phyloP scores from a whole-genome alignment of 2,797 vertebrate genomes.

The Malurus splendens region DNA sequence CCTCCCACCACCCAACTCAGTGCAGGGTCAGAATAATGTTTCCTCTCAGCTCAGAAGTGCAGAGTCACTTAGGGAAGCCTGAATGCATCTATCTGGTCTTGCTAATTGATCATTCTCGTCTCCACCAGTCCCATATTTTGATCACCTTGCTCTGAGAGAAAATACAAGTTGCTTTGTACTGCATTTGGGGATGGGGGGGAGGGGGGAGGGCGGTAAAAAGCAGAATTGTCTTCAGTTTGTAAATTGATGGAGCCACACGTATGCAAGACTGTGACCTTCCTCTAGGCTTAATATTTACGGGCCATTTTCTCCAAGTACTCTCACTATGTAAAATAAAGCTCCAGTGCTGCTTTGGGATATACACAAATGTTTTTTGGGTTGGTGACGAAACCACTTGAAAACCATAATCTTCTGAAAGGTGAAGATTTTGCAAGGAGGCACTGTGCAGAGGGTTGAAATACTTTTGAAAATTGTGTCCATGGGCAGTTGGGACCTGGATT shows the following conservation, averaged over 20 bases:
- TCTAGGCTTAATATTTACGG: background rate
- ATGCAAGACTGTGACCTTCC: background rate
- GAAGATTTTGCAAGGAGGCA: background rate
- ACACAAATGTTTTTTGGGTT: background rate
- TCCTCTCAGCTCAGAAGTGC: background rate
- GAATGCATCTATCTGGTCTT: background rate
- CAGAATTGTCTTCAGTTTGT: background rate
- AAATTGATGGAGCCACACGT: background rate
- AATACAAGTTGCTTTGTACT: background rate
- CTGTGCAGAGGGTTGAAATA: background rate
- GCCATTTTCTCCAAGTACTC: background rate
- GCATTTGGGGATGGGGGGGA: background rate
- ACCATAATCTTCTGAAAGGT: background rate
- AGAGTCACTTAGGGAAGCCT: background rate
- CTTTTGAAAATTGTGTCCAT: background rate
- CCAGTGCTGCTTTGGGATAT: background rate
- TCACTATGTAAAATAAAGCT: background rate
- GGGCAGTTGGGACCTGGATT: background rate
- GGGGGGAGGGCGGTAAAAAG: accelerated
- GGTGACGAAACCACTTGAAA: background rate
- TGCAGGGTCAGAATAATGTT: background rate
- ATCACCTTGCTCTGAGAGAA: background rate
- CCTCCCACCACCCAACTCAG: background rate
- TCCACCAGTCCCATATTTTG: background rate
- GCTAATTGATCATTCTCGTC: background rate